These are phyloP conservation scores for Oscheius sp. DNA, from an alignment of 2,888 invertebrate species.

Conservation along the genomic window DNA sequence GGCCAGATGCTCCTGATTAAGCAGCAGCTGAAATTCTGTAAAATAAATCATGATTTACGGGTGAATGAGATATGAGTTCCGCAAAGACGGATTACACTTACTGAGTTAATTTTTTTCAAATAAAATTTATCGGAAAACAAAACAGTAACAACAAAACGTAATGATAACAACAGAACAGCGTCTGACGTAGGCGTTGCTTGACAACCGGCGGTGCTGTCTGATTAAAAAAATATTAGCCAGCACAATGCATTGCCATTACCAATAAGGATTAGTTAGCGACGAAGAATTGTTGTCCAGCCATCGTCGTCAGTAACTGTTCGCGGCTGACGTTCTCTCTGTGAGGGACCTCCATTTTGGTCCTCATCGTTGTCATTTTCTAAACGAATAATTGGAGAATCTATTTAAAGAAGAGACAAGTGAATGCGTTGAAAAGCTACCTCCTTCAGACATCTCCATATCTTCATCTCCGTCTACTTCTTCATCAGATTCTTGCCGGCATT, in stretches of 20 bases:
- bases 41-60: not conserved
- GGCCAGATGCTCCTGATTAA: not conserved
- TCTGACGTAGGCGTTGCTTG: slow-evolving; percentile 9
- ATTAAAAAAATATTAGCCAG: not conserved
- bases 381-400: too few species aligned
- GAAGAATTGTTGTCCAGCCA: slow-evolving; percentile 62
- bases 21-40: slow-evolving; percentile 3
- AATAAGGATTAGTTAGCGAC: slow-evolving; percentile 18
- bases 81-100: not conserved
- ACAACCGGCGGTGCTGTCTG: slow-evolving; percentile 8
- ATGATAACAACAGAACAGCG: not conserved
- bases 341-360: not conserved
- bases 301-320: slow-evolving; percentile 57
- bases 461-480: slow-evolving; percentile 36
- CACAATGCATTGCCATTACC: not conserved
- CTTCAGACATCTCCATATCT: slow-evolving; percentile 25
- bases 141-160: slow-evolving; percentile 6
- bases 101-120: not conserved
- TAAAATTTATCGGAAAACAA: not conserved
- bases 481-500: too few species aligned
- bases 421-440: not conserved
- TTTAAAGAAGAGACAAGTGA: not conserved
- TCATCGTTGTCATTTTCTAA: slow-evolving; percentile 20
- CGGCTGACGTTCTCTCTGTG: slow-evolving; percentile 33
- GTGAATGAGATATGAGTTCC: not conserved